A percentile compares a stretch with the other conserved stretches of the same genome.
Evolutionary conservation across 2,113 vertebrate species (phyloP).

Genomic region (Engraulis encrasicolus): DNA sequence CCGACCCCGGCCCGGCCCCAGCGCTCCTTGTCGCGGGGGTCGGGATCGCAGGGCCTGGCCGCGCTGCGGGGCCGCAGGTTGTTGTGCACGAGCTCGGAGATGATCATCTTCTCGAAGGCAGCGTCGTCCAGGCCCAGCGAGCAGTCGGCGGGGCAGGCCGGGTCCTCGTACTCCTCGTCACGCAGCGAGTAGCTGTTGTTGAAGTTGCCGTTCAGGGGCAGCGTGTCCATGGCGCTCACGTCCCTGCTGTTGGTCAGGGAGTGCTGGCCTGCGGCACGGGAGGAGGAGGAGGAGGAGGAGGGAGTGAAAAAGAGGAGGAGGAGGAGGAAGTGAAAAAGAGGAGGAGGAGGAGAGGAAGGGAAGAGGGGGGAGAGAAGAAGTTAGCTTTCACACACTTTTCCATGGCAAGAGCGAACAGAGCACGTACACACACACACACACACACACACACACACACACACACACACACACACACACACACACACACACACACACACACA

Average conservation of each 20-base stretch:
- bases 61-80: slow-evolving; percentile 86
- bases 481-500: too few relatives aligned
- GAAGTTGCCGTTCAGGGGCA: slow-evolving; percentile 99
- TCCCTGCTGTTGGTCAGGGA: slow-evolving; percentile 98
- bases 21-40: slow-evolving; percentile 74
- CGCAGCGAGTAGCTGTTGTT: slow-evolving; percentile 98
- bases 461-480: too few relatives aligned
- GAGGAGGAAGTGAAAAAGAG: too few relatives aligned
- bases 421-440: too few relatives aligned
- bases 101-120: slow-evolving; percentile 99
- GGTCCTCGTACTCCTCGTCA: slow-evolving; percentile 88
- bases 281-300: slow-evolving; percentile 47
- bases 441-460: too few relatives aligned
- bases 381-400: neutral
- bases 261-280: slow-evolving; percentile 86
- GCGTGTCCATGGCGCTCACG: slow-evolving; percentile 99
- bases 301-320: too few relatives aligned
- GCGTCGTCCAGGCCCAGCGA: slow-evolving; percentile 92
- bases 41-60: slow-evolving; percentile 76
- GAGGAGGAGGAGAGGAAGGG: too few relatives aligned
- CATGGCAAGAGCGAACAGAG: neutral
- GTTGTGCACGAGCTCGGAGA: slow-evolving; percentile 98
- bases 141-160: slow-evolving; percentile 86
- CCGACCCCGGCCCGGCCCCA: slow-evolving; percentile 47
- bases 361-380: neutral